Evolutionary conservation across 2,113 vertebrate genomes (phyloP).

Genomic region (Carassius carassius): DNA sequence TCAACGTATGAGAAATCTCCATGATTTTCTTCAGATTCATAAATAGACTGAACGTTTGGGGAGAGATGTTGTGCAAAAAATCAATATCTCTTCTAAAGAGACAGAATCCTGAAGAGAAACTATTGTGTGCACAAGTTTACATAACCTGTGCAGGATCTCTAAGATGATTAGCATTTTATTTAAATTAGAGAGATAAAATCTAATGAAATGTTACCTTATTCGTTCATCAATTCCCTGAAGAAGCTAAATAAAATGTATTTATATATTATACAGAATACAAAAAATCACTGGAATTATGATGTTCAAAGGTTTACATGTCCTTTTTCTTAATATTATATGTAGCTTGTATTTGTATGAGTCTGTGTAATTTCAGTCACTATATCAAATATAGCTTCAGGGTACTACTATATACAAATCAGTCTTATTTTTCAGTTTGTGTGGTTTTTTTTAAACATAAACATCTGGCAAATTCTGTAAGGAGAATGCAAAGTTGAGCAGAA

Average conservation of each 20-base stretch:
- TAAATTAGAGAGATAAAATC: neutral
- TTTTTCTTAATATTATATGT: neutral
- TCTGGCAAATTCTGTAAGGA: neutral
- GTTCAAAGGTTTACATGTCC: neutral
- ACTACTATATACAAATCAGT: neutral
- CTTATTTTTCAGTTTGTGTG: neutral
- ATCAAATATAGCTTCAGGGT: neutral
- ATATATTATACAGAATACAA: neutral
- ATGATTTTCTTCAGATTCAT: neutral
- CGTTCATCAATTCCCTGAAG: neutral
- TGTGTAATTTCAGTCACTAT: neutral
- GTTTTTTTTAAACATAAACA: neutral
- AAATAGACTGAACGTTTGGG: neutral
- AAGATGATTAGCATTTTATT: neutral
- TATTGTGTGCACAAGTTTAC: neutral
- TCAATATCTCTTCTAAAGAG: neutral
- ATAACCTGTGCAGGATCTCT: neutral
- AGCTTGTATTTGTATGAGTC: neutral
- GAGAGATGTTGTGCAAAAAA: constrained; percentile 13
- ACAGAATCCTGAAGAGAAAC: constrained; percentile 13
- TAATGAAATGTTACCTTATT: neutral
- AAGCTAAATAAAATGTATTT: neutral
- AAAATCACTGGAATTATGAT: neutral
- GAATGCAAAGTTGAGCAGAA: neutral
- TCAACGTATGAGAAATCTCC: constrained; percentile 77